Base-by-base conservation (phyloP, 2,113 vertebrate genomes). In the Sander lucioperca region DNA sequence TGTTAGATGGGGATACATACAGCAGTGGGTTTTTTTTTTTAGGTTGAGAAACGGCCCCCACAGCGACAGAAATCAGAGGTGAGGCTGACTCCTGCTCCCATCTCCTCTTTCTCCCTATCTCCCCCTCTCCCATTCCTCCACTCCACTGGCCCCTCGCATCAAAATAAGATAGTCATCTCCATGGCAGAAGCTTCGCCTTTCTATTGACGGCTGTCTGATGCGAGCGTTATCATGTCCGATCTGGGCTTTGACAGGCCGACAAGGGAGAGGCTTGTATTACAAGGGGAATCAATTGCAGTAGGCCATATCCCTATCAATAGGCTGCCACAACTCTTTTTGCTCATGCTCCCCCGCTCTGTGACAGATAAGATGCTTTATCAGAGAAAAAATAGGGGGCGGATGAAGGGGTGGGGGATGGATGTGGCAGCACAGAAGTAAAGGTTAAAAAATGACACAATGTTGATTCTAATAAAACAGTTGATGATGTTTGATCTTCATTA, bases 261-360 rank as follows among this genome's bases (percentile, higher is more conserved):
- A 93, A 92, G 88, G 87, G 82, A 89, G 90, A 91, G 72, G 84
- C 92, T 93, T 94, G 94, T 95, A 94, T 95, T 95, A 93, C 93
- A 94, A 92, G 89, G 72, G 77, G 85, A 93, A 93, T 95, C 90
- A 87, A 95, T 94, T 89, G 85, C 63, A 53, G 71, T 65, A 6
- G 86, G 82, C 87, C 79, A 77, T 89, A 92, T 94, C 84, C 86
- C 92, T 93, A 94, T 93, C 93, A 94, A 92, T 90, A 90, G 69
- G 51, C 86, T 91, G 90, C 88, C 89, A 91, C 90, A 86, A 86
- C 84, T 89, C 90, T 90, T 90, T 89, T 76, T 74, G 74, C 79
- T 90, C 86, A 64, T n/a, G 50, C 72, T 83, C 77, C 50, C 50
- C 25, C 30, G 25, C 58, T 70, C 73, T 57, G 62, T 77, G 91